phyloP scores from a whole-genome alignment of 2,888 invertebrate species.

The Leptogaster cylindrica region DNA sequence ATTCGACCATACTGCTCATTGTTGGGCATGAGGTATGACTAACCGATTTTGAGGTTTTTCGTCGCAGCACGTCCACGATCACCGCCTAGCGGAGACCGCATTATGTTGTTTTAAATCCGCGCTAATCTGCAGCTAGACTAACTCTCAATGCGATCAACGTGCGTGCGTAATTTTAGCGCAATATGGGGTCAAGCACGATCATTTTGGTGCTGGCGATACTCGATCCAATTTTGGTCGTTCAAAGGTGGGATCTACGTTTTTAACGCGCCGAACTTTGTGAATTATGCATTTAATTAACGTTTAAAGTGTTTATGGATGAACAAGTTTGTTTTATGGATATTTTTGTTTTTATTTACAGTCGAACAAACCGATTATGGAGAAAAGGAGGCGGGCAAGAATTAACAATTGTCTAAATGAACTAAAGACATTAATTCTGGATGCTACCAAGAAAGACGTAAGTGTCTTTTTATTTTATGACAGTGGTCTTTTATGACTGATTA shows the following conservation, averaged over 20 bases:
- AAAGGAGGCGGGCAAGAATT: constrained; percentile 85
- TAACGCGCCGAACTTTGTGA: constrained; percentile 2
- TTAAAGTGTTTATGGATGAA: constrained; percentile 1
- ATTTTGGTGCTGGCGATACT: neutral
- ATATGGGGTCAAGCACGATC: constrained; percentile 33
- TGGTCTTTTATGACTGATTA: too few species aligned
- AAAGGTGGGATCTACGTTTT: constrained; percentile 5
- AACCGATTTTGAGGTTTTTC: neutral
- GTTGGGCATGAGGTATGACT: constrained; percentile 1
- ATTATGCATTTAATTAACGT: constrained; percentile 25
- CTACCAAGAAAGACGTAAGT: constrained; percentile 90
- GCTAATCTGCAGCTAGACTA: too few species aligned
- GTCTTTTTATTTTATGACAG: constrained; percentile 42
- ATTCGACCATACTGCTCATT: neutral
- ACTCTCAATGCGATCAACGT: constrained; percentile 5
- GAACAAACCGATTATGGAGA: constrained; percentile 93
- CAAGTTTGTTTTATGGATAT: constrained; percentile 13
- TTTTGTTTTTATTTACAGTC: constrained; percentile 69
- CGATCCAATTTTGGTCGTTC: constrained; percentile 28
- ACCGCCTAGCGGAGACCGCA: neutral
- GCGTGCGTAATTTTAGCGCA: constrained; percentile 21
- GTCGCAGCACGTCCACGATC: constrained; percentile 14
- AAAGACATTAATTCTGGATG: constrained; percentile 83
- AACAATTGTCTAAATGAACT: constrained; percentile 88
- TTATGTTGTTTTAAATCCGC: neutral